Conservation (phyloP, 2,888 invertebrate species). For the Helleia helle region DNA sequence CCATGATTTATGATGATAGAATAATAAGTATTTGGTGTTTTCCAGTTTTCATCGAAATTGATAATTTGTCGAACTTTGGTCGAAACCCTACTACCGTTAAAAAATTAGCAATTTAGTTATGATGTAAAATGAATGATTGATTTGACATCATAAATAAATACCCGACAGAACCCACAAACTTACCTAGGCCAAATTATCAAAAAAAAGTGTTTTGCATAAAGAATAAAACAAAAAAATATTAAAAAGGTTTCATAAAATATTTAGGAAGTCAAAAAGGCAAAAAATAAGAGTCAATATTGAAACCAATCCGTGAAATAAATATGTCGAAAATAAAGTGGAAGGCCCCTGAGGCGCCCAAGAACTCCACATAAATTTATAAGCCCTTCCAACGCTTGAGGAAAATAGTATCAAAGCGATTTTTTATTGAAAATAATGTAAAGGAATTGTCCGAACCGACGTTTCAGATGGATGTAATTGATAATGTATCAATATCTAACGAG, state of each 20-base stretch:
- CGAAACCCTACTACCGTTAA: too few species aligned
- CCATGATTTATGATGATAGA: too few species aligned
- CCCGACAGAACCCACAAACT: too few species aligned
- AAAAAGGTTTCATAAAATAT: not conserved
- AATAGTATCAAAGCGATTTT: not conserved
- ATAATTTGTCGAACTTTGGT: too few species aligned
- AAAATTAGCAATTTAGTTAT: too few species aligned
- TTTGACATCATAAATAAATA: too few species aligned
- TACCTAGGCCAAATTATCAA: too few species aligned
- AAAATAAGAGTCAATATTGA: not conserved
- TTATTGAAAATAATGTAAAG: not conserved
- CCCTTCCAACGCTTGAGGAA: conserved; percentile 5
- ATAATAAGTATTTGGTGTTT: too few species aligned
- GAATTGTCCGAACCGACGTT: not conserved
- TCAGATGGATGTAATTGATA: not conserved
- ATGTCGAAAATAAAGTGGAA: conserved; percentile 4
- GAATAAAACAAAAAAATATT: not conserved
- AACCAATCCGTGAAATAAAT: conserved; percentile 7
- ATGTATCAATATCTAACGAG: too few species aligned
- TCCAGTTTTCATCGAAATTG: too few species aligned
- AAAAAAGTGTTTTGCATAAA: too few species aligned
- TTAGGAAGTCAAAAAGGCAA: not conserved
- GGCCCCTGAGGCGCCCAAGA: not conserved
- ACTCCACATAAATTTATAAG: conserved; percentile 5
- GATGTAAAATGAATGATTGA: too few species aligned